Conservation (phyloP, 2,888 invertebrate species). For the Drosophila infuscata region DNA sequence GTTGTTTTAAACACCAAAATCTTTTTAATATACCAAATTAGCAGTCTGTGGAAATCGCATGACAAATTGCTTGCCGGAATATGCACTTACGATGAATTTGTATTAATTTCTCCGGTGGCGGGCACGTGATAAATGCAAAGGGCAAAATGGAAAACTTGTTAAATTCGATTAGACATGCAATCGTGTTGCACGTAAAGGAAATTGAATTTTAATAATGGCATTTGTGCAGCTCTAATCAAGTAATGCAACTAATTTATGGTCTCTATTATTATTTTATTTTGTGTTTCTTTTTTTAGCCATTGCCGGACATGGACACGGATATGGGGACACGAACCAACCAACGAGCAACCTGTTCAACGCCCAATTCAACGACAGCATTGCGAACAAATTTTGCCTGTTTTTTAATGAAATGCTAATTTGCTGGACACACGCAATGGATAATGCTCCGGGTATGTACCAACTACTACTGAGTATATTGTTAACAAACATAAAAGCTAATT, state of each 20-base stretch:
- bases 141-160: conserved; percentile 51
- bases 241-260: conserved; percentile 75
- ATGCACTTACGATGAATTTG: conserved; percentile 69
- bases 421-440: conserved; percentile 61
- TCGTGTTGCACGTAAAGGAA: conserved; percentile 55
- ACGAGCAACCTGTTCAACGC: conserved; percentile 17
- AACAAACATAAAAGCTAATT: conserved; percentile 14
- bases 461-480: conserved; percentile 5
- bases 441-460: conserved; percentile 12
- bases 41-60: conserved; percentile 55
- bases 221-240: conserved; percentile 71
- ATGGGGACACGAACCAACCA: conserved; percentile 35
- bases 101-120: conserved; percentile 44
- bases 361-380: conserved; percentile 66
- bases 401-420: conserved; percentile 78
- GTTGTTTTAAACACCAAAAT: conserved; percentile 15
- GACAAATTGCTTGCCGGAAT: conserved; percentile 61
- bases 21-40: conserved; percentile 5
- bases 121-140: conserved; percentile 57
- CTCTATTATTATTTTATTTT: not conserved
- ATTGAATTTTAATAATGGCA: conserved; percentile 78
- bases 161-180: conserved; percentile 80
- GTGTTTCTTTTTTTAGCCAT: conserved; percentile 11
- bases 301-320: conserved; percentile 30
- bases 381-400: conserved; percentile 69